Evolutionary conservation across 2,113 vertebrate genomes (phyloP), one percentile per base, ranked within the genome.

Genomic region (Caretta caretta): DNA sequence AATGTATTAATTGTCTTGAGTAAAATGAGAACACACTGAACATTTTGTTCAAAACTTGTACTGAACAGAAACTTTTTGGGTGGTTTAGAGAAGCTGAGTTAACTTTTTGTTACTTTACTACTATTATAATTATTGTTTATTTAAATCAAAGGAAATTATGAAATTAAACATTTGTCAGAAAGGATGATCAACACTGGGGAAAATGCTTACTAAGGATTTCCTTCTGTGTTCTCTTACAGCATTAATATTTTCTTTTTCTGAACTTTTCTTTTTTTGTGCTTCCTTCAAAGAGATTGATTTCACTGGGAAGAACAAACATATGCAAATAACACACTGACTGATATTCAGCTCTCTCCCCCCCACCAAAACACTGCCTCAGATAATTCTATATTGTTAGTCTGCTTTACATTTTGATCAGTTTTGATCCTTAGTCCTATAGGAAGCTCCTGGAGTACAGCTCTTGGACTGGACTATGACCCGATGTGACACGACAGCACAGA

Each of bases 141-240:
- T 97, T 93, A 90, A 96, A 98, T 97, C 96, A 97, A 97, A 98
- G 97, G 94, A 97, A 98, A 97, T 93, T 89, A 89, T 93, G 96
- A 97, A 98, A 98, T 98, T 98, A 97, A 97, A 94, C 96, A 96
- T 96, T 98, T 98, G 98, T 95, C 94, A 87, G 97, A 98, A 97
- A 97, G 95, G 96, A 98, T 97, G 90, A 92, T 97, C 97, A 87
- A 95, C 96, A 93, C 88, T 97, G 88, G 80, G 96, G 97, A 97
- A 94, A 96, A 96, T 97, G 97, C 97, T 98, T 97, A 96, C 84
- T 94, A 93, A 81, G 96, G 90, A 97, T 96, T 95, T 97, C 94
- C 88, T 94, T 93, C 92, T 93, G 89, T 95, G 95, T 97, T 97
- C 93, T 83, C 89, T 90, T 95, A 46, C 86, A 89, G 84, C 93